A percentile compares a stretch with the other conserved stretches of the same genome.
Evolutionary conservation across 2,113 vertebrate genomes (phyloP).

Genomic region (Dasypus novemcinctus): DNA sequence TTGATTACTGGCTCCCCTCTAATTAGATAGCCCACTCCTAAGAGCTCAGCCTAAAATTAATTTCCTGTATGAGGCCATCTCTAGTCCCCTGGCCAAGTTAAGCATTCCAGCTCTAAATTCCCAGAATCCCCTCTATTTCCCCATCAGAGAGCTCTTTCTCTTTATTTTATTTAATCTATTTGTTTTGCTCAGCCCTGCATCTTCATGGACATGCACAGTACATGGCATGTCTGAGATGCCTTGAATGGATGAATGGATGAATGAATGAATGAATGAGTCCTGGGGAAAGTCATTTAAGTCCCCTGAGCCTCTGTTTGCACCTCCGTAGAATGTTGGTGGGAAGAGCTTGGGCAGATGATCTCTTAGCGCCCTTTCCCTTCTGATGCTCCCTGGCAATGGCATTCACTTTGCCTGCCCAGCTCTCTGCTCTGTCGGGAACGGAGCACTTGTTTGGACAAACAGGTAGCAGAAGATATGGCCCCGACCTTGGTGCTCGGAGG

Average conservation of each 20-base stretch:
- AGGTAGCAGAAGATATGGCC: not conserved
- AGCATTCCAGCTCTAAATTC: not conserved
- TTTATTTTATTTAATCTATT: not conserved
- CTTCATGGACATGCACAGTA: not conserved
- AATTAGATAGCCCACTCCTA: not conserved
- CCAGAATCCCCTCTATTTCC: not conserved
- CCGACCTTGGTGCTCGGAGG: not conserved
- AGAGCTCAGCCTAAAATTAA: not conserved
- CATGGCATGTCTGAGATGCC: not conserved
- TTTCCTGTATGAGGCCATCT: not conserved
- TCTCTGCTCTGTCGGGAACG: not conserved
- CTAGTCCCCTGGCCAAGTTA: not conserved
- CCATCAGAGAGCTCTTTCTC: not conserved
- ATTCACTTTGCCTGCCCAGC: not conserved
- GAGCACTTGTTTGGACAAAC: not conserved
- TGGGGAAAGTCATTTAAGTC: not conserved
- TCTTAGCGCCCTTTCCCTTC: not conserved
- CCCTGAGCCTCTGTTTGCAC: not conserved
- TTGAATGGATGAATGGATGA: not conserved
- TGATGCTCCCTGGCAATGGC: not conserved
- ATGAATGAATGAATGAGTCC: not conserved
- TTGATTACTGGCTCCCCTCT: slow-evolving; percentile 2
- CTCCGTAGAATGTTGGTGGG: not conserved
- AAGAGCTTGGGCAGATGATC: not conserved
- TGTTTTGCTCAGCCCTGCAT: not conserved